Evolutionary conservation across 2,797 vertebrate genomes (phyloP).

Genomic region (Pelochelys cantorii): DNA sequence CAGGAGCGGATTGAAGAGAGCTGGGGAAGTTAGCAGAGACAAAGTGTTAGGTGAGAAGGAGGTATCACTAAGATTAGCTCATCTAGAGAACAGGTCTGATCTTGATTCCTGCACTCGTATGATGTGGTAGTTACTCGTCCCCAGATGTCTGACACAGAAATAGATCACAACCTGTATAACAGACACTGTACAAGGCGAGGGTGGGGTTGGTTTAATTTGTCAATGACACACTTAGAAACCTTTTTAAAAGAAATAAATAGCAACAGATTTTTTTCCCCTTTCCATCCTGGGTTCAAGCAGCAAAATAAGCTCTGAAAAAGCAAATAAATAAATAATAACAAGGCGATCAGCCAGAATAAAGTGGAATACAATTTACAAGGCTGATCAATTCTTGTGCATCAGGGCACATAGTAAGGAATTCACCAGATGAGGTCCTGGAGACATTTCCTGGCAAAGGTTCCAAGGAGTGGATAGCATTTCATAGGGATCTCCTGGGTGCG

Average conservation of each 20-base stretch:
- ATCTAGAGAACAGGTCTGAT: background rate
- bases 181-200: background rate
- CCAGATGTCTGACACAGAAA: background rate
- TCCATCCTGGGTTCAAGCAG: background rate
- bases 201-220: background rate
- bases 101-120: background rate
- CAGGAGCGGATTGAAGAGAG: background rate
- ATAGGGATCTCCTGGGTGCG: background rate
- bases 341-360: background rate
- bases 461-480: background rate
- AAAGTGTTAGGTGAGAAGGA: background rate
- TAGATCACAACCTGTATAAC: background rate
- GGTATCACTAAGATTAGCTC: background rate
- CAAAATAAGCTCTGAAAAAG: background rate
- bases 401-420: background rate
- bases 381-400: fast-evolving
- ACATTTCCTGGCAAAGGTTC: background rate
- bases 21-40: background rate
- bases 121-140: background rate
- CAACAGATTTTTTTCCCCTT: background rate
- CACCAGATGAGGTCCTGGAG: background rate
- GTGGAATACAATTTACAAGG: background rate
- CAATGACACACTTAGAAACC: background rate
- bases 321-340: background rate
- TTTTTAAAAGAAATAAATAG: background rate